Percentiles rank a stretch among this genome's conserved stretches.
phyloP scores from a whole-genome alignment of 2,113 vertebrate genomes.

The Ageneiosus marmoratus region DNA sequence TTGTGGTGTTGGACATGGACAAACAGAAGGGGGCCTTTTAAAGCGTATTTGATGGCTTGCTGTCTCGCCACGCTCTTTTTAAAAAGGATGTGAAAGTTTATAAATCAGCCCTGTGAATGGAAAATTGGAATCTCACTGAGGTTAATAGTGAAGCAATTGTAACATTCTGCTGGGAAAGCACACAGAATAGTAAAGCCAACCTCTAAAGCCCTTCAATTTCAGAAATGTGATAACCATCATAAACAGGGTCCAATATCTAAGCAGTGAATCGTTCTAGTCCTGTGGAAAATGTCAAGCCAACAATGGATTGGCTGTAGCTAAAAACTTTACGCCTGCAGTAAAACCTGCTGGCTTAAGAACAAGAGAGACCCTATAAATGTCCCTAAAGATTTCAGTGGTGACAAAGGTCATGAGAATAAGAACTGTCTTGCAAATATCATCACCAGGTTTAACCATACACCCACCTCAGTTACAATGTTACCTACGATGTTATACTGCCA shows the following conservation, averaged over 20 bases:
- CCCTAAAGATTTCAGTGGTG: constrained; percentile 44
- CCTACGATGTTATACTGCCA: background rate
- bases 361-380: constrained; percentile 7
- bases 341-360: constrained; percentile 1
- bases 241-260: constrained; percentile 1
- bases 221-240: constrained; percentile 7
- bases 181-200: constrained; percentile 4
- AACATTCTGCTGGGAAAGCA: constrained; percentile 26
- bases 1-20: constrained; percentile 9
- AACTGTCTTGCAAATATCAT: constrained; percentile 60
- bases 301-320: constrained; percentile 17
- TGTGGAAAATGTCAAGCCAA: constrained; percentile 32
- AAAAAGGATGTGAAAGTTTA: constrained; percentile 19
- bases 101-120: constrained; percentile 37
- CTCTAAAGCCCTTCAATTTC: constrained; percentile 32
- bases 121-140: constrained; percentile 45
- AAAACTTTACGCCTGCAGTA: background rate
- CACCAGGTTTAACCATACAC: constrained; percentile 60
- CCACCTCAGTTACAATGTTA: background rate
- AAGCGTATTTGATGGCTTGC: constrained; percentile 35
- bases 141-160: constrained; percentile 50
- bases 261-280: background rate
- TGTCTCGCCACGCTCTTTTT: constrained; percentile 40
- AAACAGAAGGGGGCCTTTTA: constrained; percentile 33
- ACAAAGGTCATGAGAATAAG: constrained; percentile 57